These are phyloP conservation scores for Philereme vetulata DNA, from an alignment of 2,888 invertebrate genomes.

Conservation along the genomic window DNA sequence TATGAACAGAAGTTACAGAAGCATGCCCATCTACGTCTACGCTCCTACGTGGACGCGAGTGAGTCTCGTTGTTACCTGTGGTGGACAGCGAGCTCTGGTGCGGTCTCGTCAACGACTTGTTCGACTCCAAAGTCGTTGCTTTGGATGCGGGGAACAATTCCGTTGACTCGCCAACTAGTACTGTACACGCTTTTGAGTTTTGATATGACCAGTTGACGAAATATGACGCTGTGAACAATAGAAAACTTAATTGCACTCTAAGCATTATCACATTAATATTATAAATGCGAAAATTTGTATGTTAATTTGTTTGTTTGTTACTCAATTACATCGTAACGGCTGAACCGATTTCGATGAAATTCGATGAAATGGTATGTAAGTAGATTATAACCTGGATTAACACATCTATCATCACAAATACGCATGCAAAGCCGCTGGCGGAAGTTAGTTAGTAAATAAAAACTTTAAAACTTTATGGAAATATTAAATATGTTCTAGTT, in stretches of 20 bases:
- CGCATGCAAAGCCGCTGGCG: too few relatives aligned
- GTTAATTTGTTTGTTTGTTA: too few relatives aligned
- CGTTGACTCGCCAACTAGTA: constrained; percentile 91
- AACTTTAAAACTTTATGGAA: constrained; percentile 16
- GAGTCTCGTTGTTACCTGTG: constrained; percentile 81
- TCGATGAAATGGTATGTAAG: too few relatives aligned
- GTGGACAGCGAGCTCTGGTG: constrained; percentile 84
- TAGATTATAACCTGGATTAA: too few relatives aligned
- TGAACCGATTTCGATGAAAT: too few relatives aligned
- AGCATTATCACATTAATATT: too few relatives aligned
- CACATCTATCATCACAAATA: too few relatives aligned
- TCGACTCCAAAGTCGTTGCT: constrained; percentile 87
- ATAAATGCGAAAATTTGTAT: too few relatives aligned
- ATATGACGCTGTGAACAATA: constrained; percentile 87
- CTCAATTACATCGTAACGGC: too few relatives aligned
- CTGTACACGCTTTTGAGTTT: constrained; percentile 92
- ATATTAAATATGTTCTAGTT: constrained; percentile 27
- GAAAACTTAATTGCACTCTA: not conserved
- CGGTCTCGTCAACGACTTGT: constrained; percentile 88
- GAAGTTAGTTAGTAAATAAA: not conserved
- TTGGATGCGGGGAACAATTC: constrained; percentile 88
- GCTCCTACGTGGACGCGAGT: constrained; percentile 88
- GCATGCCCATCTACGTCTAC: constrained; percentile 86
- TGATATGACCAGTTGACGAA: constrained; percentile 93
- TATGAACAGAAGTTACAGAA: constrained; percentile 65